A percentile compares a stretch with the other conserved stretches of the same genome.
These are phyloP conservation scores for Ophioderma brevispina DNA, from an alignment of 35 echinoderm and acorn worm species.

Conservation along the genomic window DNA sequence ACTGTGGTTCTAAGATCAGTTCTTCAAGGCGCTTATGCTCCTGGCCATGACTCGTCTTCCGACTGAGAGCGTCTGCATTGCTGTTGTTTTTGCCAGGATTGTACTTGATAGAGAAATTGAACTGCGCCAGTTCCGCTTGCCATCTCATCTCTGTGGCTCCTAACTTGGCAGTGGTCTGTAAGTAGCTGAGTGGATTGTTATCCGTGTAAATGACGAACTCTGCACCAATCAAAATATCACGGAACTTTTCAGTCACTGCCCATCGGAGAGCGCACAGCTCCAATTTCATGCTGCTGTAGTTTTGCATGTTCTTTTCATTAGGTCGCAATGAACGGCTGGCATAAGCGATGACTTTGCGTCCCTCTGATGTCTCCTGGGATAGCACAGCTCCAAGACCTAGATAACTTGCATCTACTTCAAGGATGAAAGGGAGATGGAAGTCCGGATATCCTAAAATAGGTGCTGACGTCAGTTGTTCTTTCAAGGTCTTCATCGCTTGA, in stretches of 20 bases:
- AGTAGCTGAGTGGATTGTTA: constrained; percentile 71
- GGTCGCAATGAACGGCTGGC: constrained; percentile 47
- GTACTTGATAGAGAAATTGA: constrained; percentile 62
- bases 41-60: neutral
- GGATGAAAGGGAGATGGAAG: constrained; percentile 35
- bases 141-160: constrained; percentile 65
- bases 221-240: constrained; percentile 56
- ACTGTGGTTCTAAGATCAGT: neutral
- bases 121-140: constrained; percentile 57
- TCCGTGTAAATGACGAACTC: constrained; percentile 64
- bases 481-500: constrained; percentile 27
- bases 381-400: constrained; percentile 74
- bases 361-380: constrained; percentile 46
- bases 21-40: neutral
- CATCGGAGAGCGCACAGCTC: constrained; percentile 63
- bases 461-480: constrained; percentile 6
- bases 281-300: constrained; percentile 73
- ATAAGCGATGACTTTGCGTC: constrained; percentile 26
- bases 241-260: constrained; percentile 73
- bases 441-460: constrained; percentile 66
- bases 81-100: constrained; percentile 40
- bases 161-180: constrained; percentile 65
- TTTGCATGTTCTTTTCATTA: constrained; percentile 59
- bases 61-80: constrained; percentile 54
- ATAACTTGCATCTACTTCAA: constrained; percentile 57